These are phyloP conservation scores for Potamilus streckersoni DNA, from an alignment of 1,140 invertebrate genomes.

Conservation along the genomic window DNA sequence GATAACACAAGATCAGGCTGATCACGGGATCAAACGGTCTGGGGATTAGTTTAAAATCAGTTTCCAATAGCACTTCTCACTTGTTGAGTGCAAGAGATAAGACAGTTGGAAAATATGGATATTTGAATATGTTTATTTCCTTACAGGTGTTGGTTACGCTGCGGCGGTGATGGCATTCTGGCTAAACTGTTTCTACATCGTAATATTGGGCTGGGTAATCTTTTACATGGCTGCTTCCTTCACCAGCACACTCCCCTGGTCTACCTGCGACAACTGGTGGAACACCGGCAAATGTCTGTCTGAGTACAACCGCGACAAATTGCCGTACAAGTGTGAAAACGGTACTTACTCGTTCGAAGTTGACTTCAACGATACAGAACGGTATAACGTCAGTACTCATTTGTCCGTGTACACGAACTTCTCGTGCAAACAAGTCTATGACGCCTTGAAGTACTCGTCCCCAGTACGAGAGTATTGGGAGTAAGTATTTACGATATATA, in stretches of 20 bases:
- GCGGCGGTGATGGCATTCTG: conserved; percentile 98
- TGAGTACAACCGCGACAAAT: conserved; percentile 42
- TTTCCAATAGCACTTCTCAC: no score
- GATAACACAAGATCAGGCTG: no score
- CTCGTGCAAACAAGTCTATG: conserved; percentile 46
- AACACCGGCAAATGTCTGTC: conserved; percentile 60
- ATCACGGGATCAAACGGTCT: no score
- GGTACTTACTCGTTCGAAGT: conserved; percentile 38
- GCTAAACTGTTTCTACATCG: conserved; percentile 99
- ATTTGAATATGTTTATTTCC: neutral
- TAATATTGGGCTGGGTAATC: conserved; percentile 88
- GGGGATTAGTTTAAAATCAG: no score
- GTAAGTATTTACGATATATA: conserved; percentile 73
- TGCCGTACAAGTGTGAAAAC: conserved; percentile 48
- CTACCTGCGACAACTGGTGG: conserved; percentile 90
- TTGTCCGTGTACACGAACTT: conserved; percentile 34
- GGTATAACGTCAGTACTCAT: conserved; percentile 7
- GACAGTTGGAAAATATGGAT: no score
- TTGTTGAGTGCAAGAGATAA: no score
- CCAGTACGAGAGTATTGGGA: conserved; percentile 86
- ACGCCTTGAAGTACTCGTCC: conserved; percentile 45
- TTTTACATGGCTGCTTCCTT: conserved; percentile 67
- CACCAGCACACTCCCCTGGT: conserved; percentile 76
- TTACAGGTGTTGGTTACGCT: conserved; percentile 94
- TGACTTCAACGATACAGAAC: neutral